Percentiles rank a stretch among this genome's conserved stretches.
phyloP scores from a whole-genome alignment of 2,888 invertebrate species.

The Epicampocera succincta region DNA sequence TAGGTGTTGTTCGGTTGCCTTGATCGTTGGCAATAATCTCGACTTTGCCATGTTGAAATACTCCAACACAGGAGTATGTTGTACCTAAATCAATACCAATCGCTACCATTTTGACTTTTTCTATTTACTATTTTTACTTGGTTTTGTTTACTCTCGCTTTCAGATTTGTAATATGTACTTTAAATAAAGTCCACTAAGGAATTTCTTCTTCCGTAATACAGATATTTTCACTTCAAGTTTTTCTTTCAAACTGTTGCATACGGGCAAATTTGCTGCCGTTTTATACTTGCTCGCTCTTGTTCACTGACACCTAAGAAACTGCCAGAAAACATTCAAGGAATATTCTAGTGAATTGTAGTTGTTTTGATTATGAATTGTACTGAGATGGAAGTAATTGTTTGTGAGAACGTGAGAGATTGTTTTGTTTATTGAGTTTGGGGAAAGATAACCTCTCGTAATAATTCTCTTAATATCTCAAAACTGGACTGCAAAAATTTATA shows the following conservation, averaged over 20 bases:
- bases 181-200: too few species aligned
- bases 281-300: constrained; percentile 33
- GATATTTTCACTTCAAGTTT: constrained; percentile 23
- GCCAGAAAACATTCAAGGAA: constrained; percentile 14
- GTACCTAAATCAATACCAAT: constrained; percentile 83
- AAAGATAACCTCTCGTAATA: too few species aligned
- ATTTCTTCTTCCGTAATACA: too few species aligned
- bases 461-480: too few species aligned
- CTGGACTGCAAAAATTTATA: too few species aligned
- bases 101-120: constrained; percentile 82
- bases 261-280: not conserved
- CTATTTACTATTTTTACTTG: not conserved
- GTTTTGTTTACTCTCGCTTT: too few species aligned
- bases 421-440: too few species aligned
- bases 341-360: constrained; percentile 12
- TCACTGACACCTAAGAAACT: not conserved
- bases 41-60: constrained; percentile 91
- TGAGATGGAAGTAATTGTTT: not conserved
- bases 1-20: constrained; percentile 83
- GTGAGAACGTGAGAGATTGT: too few species aligned
- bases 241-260: not conserved
- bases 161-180: too few species aligned
- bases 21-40: constrained; percentile 93
- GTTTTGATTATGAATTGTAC: not conserved
- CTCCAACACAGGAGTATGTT: constrained; percentile 90